Evolutionary conservation across 1,140 invertebrate species (phyloP), one percentile per base, ranked within the genome.

Genomic region (Bombus turneri): DNA sequence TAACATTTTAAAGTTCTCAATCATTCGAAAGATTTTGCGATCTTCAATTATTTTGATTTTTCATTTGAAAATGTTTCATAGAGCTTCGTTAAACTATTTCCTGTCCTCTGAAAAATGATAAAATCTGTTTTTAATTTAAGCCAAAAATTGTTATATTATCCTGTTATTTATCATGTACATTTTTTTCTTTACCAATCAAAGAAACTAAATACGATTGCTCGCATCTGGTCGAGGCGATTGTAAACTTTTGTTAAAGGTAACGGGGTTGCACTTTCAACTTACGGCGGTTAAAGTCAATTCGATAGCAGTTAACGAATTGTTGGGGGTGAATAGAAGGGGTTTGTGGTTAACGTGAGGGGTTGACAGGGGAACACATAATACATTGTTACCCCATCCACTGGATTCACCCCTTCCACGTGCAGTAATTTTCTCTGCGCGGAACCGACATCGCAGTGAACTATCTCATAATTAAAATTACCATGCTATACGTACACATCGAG

Each of bases 231-330:
- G 69, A 66, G 18, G 41, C 34, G 39, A 57, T 41, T 18, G 59
- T 81, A 41, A 85, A 81, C 83, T 64, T 62, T 81, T 57, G 53
- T 47, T 13, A 10, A 41, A 64, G n/a, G 64, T 86, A 86, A 88
- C 87, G 81, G 79, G 77, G 80, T 59, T 79, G 71, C 68, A 76
- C 66, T 88, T 57, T 73, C 71, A 88, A 86, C 66, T 78, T 81
- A 83, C 81, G 66, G 43, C 75, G 72, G 75, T 82, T 76, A 72
- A 92, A 94, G 93, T 93, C 92, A 93, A 94, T 94, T 93, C 91
- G 89, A 91, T 91, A 91, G 91, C 90, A 94, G 94, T 95, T 94
- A 94, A 94, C 91, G 93, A 95, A 95, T 93, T 93, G 94, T 94
- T 92, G 85, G 91, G 89, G 86, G 85, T 79, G 89, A 88, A 84